Evolutionary conservation across 2,888 invertebrate genomes (phyloP).

Genomic region (Pinctada fucata): DNA sequence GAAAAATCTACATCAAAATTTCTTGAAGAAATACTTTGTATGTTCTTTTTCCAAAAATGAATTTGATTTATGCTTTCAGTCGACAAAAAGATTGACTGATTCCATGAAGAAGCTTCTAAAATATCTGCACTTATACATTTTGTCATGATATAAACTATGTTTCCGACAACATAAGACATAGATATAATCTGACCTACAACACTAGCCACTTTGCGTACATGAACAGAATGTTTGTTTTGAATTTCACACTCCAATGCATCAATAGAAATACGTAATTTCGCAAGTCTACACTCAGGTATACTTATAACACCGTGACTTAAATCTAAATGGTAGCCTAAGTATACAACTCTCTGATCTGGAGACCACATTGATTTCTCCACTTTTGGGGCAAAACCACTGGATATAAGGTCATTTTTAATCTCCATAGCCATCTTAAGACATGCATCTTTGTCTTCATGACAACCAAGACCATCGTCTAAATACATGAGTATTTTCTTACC

Average conservation of each 20-base stretch:
- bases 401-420: slow-evolving; percentile 33
- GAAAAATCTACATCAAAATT: background rate
- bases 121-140: slow-evolving; percentile 42
- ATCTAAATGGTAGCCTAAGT: slow-evolving; percentile 33
- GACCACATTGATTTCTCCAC: slow-evolving; percentile 27
- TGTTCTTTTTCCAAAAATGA: slow-evolving; percentile 24
- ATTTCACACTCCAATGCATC: slow-evolving; percentile 1
- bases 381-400: slow-evolving; percentile 35
- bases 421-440: slow-evolving; percentile 4
- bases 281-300: slow-evolving; percentile 27
- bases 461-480: slow-evolving; percentile 32
- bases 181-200: slow-evolving; percentile 48
- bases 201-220: slow-evolving; percentile 39
- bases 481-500: no score
- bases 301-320: slow-evolving; percentile 7
- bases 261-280: slow-evolving; percentile 21
- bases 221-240: slow-evolving; percentile 5
- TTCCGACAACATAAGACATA: slow-evolving; percentile 45
- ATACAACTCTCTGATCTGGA: slow-evolving; percentile 25
- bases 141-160: slow-evolving; percentile 47
- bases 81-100: slow-evolving; percentile 23
- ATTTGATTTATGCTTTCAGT: slow-evolving; percentile 31
- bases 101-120: slow-evolving; percentile 18
- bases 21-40: slow-evolving; percentile 15
- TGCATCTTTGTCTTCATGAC: background rate